These are phyloP conservation scores for Idaea aversata DNA, from an alignment of 2,888 invertebrate species.

Conservation along the genomic window DNA sequence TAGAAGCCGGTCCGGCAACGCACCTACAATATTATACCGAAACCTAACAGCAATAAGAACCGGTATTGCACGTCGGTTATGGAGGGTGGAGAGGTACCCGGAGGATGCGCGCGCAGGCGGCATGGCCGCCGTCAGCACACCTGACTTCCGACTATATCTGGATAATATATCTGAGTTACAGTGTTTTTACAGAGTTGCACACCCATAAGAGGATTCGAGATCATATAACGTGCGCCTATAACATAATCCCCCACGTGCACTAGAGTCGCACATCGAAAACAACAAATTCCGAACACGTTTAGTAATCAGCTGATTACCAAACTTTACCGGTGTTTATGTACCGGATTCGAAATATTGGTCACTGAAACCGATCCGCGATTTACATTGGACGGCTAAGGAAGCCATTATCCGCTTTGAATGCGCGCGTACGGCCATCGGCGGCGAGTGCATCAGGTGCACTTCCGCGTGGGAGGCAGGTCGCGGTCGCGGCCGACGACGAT, in stretches of 20 bases:
- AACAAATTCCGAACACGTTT: slow-evolving; percentile 50
- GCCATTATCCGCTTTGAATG: slow-evolving; percentile 45
- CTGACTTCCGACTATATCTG: slow-evolving; percentile 70
- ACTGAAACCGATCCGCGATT: slow-evolving; percentile 55
- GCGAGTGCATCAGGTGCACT: slow-evolving; percentile 64
- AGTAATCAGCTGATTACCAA: slow-evolving; percentile 77
- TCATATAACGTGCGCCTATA: slow-evolving; percentile 40
- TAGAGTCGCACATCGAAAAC: slow-evolving; percentile 43
- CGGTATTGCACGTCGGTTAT: slow-evolving; percentile 55
- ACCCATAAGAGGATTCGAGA: slow-evolving; percentile 38
- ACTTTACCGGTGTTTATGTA: slow-evolving; percentile 72
- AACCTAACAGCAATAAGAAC: slow-evolving; percentile 55
- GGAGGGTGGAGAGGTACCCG: slow-evolving; percentile 51
- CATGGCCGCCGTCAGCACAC: slow-evolving; percentile 74
- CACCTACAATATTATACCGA: slow-evolving; percentile 52
- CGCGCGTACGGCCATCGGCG: slow-evolving; percentile 50
- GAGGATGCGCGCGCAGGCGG: slow-evolving; percentile 76
- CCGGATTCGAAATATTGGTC: slow-evolving; percentile 48
- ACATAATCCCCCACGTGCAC: slow-evolving; percentile 42
- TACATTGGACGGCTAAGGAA: slow-evolving; percentile 41
- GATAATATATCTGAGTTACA: slow-evolving; percentile 65
- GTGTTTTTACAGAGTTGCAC: slow-evolving; percentile 38
- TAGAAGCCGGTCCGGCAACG: slow-evolving; percentile 59
- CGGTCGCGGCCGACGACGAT: slow-evolving; percentile 59
- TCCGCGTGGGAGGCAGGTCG: slow-evolving; percentile 53